Evolutionary conservation across 2,888 invertebrate species (phyloP).

Genomic region (Drosophila mettleri): DNA sequence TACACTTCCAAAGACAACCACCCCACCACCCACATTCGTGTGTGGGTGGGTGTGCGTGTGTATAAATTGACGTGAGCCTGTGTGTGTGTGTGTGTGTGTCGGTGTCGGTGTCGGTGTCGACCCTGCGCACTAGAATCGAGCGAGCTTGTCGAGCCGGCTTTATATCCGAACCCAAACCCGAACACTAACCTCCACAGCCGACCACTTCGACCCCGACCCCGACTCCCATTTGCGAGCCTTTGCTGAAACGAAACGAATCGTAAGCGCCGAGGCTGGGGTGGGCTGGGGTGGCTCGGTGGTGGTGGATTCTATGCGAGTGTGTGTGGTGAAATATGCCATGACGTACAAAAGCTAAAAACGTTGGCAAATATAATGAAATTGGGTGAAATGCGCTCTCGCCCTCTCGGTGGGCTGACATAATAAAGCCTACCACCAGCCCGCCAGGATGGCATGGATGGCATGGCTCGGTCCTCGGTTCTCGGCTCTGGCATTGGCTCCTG

Average conservation of each 20-base stretch:
- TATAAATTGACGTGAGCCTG: not conserved
- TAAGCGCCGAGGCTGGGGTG: no score
- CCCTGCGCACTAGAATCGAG: constrained; percentile 71
- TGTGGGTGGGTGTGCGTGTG: not conserved
- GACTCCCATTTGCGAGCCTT: constrained; percentile 14
- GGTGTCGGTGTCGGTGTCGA: constrained; percentile 31
- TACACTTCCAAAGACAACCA: constrained; percentile 22
- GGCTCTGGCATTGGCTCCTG: constrained; percentile 16
- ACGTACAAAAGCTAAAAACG: constrained; percentile 82
- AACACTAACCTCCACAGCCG: constrained; percentile 13
- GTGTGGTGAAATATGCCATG: constrained; percentile 81
- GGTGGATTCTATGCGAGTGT: constrained; percentile 53
- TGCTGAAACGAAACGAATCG: constrained; percentile 13
- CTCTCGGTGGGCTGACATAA: constrained; percentile 72
- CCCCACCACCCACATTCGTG: constrained; percentile 37
- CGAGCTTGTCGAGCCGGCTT: constrained; percentile 65
- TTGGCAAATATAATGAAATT: constrained; percentile 82
- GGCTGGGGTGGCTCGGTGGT: constrained; percentile 34
- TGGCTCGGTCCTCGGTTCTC: constrained; percentile 25
- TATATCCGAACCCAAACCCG: constrained; percentile 54
- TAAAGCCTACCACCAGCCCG: constrained; percentile 72
- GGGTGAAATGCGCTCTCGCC: constrained; percentile 73
- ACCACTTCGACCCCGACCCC: no score
- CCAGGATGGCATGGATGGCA: constrained; percentile 46
- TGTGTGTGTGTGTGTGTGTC: not conserved